These are phyloP conservation scores for Pelecanoides urinatrix DNA, from an alignment of 2,113 vertebrate genomes.

Conservation along the genomic window DNA sequence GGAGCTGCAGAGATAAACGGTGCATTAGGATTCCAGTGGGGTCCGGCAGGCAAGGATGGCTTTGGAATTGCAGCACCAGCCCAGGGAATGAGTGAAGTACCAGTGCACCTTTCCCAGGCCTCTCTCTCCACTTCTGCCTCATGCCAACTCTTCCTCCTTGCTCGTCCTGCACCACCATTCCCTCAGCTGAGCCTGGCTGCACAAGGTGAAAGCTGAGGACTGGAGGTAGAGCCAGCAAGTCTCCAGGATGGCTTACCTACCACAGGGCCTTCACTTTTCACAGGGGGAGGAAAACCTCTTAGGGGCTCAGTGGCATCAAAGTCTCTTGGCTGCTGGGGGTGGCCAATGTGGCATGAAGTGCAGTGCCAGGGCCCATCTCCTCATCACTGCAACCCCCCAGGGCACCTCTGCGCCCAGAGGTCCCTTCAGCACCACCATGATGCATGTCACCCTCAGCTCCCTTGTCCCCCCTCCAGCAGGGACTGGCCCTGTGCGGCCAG, in stretches of 20 bases:
- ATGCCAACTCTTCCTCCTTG: neutral
- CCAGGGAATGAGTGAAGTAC: neutral
- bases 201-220: neutral
- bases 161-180: neutral
- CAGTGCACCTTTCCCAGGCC: neutral
- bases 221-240: neutral
- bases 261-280: neutral
- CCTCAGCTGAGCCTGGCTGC: neutral
- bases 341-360: neutral
- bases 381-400: neutral
- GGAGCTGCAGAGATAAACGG: slow-evolving; percentile 68
- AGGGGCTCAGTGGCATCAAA: neutral
- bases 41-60: neutral
- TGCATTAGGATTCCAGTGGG: slow-evolving; percentile 66
- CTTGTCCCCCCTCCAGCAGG: neutral
- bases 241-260: neutral
- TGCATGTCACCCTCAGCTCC: neutral
- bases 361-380: neutral
- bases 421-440: neutral
- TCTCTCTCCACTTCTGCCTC: neutral
- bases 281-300: neutral
- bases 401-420: neutral
- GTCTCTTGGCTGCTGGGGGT: neutral
- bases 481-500: accelerated
- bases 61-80: neutral